A percentile compares a stretch with the other conserved stretches of the same genome.
phyloP scores from a whole-genome alignment of 2,113 vertebrate genomes.

The Phalacrocorax brasilianus region DNA sequence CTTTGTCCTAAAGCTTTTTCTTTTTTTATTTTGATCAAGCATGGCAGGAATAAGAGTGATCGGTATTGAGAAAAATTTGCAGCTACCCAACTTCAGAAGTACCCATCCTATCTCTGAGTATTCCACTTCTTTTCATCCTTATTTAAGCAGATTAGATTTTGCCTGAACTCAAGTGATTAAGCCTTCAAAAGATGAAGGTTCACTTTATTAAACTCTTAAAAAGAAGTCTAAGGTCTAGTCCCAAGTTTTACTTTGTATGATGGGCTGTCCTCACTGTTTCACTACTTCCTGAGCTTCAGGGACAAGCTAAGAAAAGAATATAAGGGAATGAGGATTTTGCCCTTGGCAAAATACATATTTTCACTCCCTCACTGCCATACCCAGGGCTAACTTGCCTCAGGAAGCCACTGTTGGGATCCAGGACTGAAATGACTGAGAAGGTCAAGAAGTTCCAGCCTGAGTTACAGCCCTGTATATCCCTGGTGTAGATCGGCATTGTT shows the following conservation, averaged over 20 bases:
- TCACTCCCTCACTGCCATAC: background rate
- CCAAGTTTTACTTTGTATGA: background rate
- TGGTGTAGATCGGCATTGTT: background rate
- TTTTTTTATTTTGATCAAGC: background rate
- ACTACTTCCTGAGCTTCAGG: background rate
- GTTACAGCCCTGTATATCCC: background rate
- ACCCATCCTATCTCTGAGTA: background rate
- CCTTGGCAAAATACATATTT: background rate
- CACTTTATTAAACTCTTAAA: background rate
- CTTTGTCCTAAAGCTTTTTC: background rate
- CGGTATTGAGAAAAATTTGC: background rate
- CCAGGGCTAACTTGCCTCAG: fast-evolving
- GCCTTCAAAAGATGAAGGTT: background rate
- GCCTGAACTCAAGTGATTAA: background rate
- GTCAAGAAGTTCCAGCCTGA: background rate
- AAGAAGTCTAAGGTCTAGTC: background rate
- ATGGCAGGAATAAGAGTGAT: background rate
- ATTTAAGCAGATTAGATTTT: slow-evolving; percentile 26
- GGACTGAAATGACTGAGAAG: background rate
- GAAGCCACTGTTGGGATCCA: background rate
- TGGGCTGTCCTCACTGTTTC: background rate
- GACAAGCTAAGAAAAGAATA: background rate
- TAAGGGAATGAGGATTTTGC: background rate
- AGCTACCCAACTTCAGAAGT: background rate
- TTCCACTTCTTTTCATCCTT: background rate